A percentile compares a stretch with the other conserved stretches of the same genome.
Evolutionary conservation across 30 jellyfish, hydroid and myxozoan species (phyloP).

Genomic region (Chironex yamaguchii): DNA sequence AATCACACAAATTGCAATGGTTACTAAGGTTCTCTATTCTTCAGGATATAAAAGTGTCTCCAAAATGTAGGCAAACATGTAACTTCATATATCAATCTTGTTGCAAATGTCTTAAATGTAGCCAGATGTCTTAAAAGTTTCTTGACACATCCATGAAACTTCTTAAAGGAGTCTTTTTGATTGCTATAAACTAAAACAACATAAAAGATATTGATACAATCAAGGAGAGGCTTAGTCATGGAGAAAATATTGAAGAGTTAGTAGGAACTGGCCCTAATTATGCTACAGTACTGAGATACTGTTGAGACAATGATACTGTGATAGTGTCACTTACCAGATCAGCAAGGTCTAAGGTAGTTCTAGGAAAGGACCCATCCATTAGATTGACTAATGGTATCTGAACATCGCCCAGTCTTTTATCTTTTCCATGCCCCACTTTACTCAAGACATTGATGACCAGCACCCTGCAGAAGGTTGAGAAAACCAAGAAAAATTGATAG

Average conservation of each 20-base stretch:
- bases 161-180: too few relatives aligned
- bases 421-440: constrained; percentile 73
- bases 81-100: too few relatives aligned
- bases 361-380: constrained; percentile 4
- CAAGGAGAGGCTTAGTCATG: background rate
- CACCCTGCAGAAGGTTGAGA: constrained; percentile 20
- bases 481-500: background rate
- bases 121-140: too few relatives aligned
- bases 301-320: background rate
- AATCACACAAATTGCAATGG: too few relatives aligned
- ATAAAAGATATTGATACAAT: background rate
- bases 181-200: too few relatives aligned
- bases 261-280: too few relatives aligned
- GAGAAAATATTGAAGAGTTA: too few relatives aligned
- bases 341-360: constrained; percentile 43
- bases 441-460: constrained; percentile 73
- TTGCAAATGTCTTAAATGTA: too few relatives aligned
- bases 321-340: constrained; percentile 90
- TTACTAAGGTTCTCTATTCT: too few relatives aligned
- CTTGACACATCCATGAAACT: too few relatives aligned
- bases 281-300: background rate
- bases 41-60: too few relatives aligned
- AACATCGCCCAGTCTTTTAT: constrained; percentile 87
- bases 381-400: constrained; percentile 73
- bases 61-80: too few relatives aligned